Conservation (phyloP, 2,888 invertebrate species). For the Nephrocerus scutellatus region DNA sequence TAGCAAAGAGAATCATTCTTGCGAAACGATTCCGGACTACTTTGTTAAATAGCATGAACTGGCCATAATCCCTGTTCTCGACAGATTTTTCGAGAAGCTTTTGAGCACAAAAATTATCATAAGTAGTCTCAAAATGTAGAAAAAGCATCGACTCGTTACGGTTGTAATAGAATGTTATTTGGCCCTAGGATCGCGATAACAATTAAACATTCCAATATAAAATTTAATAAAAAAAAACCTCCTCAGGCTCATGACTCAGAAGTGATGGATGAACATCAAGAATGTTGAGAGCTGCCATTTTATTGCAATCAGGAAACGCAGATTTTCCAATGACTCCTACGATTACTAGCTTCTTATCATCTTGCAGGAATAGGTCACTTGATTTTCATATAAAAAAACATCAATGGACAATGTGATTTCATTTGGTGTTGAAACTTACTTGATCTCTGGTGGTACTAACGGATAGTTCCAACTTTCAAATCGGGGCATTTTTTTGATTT, state of each 20-base stretch:
- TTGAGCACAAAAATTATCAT: slow-evolving; percentile 37
- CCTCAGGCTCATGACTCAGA: slow-evolving; percentile 27
- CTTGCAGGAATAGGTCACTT: slow-evolving; percentile 31
- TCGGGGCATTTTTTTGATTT: too few species aligned
- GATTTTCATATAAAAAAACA: slow-evolving; percentile 6
- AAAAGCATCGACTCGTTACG: slow-evolving; percentile 50
- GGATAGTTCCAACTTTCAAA: too few species aligned
- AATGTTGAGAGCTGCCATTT: slow-evolving; percentile 41
- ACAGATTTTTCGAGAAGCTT: slow-evolving; percentile 29
- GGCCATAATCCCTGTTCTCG: slow-evolving; percentile 40
- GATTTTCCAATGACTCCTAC: slow-evolving; percentile 47
- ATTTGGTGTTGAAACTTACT: too few species aligned
- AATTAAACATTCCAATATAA: slow-evolving; percentile 1
- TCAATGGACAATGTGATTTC: too few species aligned
- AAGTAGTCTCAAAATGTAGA: slow-evolving; percentile 50
- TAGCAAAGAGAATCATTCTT: slow-evolving; percentile 64
- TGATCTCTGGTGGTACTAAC: too few species aligned
- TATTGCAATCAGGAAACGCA: slow-evolving; percentile 38
- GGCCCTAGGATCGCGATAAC: slow-evolving; percentile 45
- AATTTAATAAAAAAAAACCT: slow-evolving; percentile 21
- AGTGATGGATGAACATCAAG: slow-evolving; percentile 31
- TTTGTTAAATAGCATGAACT: slow-evolving; percentile 39
- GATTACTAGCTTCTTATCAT: slow-evolving; percentile 35
- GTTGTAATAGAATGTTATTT: slow-evolving; percentile 56
- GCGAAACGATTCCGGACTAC: slow-evolving; percentile 49